Evolutionary conservation across 2,113 vertebrate genomes (phyloP).

Genomic region (Dasypus novemcinctus): DNA sequence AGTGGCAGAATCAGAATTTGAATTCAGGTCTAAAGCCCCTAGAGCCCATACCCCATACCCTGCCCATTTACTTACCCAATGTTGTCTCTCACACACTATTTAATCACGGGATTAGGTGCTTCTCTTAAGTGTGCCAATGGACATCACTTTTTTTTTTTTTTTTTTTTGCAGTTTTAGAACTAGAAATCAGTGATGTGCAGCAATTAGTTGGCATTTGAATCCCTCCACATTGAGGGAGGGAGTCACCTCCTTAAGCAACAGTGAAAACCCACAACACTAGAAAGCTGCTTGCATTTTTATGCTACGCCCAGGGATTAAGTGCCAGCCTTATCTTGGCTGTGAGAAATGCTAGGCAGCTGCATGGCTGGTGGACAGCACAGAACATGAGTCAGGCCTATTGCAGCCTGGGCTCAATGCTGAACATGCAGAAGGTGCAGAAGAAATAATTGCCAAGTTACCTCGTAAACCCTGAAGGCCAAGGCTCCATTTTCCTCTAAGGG

Average conservation of each 20-base stretch:
- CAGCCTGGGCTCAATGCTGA: not conserved
- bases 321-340: not conserved
- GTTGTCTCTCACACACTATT: not conserved
- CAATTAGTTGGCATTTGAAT: not conserved
- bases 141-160: not conserved
- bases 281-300: not conserved
- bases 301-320: not conserved
- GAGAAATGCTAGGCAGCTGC: not conserved
- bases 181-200: not conserved
- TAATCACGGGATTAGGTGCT: not conserved
- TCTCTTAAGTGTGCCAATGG: not conserved
- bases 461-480: not conserved
- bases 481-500: not conserved
- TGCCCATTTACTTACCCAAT: not conserved
- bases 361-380: not conserved
- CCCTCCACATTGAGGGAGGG: not conserved
- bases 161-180: not conserved
- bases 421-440: not conserved
- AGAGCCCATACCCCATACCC: not conserved
- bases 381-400: not conserved
- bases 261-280: not conserved
- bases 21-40: not conserved
- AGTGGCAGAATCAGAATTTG: not conserved
- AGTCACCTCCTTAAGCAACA: not conserved
- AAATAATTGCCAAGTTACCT: not conserved